phyloP scores from a whole-genome alignment of 2,797 vertebrate species.

The Scolopax bukidnonensis region DNA sequence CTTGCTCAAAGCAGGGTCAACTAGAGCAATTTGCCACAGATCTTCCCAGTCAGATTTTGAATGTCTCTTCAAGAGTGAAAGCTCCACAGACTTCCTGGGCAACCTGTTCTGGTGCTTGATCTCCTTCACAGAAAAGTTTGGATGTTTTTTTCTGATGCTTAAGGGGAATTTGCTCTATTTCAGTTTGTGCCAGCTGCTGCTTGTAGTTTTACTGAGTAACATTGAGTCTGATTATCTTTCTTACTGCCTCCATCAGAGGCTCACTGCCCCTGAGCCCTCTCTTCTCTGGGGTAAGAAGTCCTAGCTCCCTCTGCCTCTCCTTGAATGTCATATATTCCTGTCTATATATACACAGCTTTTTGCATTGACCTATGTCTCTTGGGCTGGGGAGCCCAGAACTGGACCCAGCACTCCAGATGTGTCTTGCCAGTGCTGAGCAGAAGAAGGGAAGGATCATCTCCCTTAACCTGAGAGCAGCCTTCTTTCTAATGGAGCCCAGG shows the following conservation, averaged over 20 bases:
- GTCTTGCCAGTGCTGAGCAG: background rate
- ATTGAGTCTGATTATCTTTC: accelerated
- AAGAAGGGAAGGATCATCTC: background rate
- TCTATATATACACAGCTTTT: background rate
- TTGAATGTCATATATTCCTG: background rate
- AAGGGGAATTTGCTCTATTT: background rate
- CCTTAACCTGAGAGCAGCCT: background rate
- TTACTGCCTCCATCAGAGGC: background rate
- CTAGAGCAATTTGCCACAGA: background rate
- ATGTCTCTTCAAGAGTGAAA: background rate
- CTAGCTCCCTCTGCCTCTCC: background rate
- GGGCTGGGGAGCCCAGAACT: background rate
- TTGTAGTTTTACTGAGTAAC: background rate
- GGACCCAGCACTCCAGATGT: background rate
- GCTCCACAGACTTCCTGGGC: background rate
- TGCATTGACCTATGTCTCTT: background rate
- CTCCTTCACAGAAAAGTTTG: background rate
- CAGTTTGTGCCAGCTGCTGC: background rate
- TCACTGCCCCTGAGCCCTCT: background rate
- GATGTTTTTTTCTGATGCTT: background rate
- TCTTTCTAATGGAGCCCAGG: background rate
- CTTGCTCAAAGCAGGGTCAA: background rate
- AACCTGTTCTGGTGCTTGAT: background rate
- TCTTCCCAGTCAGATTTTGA: background rate
- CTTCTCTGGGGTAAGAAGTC: background rate